Evolutionary conservation across 2,113 vertebrate genomes (phyloP), one percentile per base, ranked within the genome.

Genomic region (Euleptes europaea): DNA sequence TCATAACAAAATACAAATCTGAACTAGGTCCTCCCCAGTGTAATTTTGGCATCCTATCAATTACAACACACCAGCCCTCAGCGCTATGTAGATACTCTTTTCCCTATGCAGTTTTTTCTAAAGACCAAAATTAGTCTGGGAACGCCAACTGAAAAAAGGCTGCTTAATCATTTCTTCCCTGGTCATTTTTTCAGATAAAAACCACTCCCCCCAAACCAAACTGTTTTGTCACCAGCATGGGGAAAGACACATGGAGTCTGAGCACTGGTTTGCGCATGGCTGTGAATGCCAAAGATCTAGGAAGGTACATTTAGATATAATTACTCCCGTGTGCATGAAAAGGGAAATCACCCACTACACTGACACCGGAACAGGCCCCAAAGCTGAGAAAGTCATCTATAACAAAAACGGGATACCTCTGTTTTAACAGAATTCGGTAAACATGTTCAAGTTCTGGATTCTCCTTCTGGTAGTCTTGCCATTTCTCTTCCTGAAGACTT

Each of bases 401-500:
- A 3, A 33, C 1, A 57, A 88, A 85, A 78, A 49, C 1, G 81
- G 78, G 0, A 15, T 96, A 97, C 96, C 96, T 96, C 78, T 95
- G 92, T 78, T 80, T 87, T 66, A 93, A 57, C 0, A 96, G 44
- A 2, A 82, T 74, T 87, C 93, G 89, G 63, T 83, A 93, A 67
- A 95, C 63, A 12, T 89, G 88, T 83, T 94, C 94, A 26, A 71
- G 76, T 84, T 92, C 88, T 72, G 87, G 42, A 78, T 83, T 90
- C 21, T 93, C 90, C 28, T 82, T 86, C 83, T 90, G 81, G 21
- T 84, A 75, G 57, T 92, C 93, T 88, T 92, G 89, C 66, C 94
- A 89, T 70, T 94, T 94, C 71, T 93, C 87, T 91, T 96, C 93
- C 73, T 96, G 95, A 92, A 80, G 83, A 54, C 75, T 69, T 19